Evolutionary conservation across 2,888 invertebrate genomes (phyloP).

Genomic region (Orgyia antiqua): DNA sequence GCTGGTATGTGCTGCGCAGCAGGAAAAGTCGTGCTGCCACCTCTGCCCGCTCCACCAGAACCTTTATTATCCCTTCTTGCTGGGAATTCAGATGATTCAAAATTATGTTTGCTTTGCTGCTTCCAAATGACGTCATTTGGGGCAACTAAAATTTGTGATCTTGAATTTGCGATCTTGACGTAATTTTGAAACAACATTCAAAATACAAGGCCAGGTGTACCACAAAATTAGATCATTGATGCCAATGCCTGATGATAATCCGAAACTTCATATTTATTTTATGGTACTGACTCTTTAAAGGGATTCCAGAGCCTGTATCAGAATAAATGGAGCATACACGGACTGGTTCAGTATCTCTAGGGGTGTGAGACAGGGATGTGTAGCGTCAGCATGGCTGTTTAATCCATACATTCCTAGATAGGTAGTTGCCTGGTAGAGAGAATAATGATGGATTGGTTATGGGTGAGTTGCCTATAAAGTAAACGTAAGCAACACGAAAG

Average conservation of each 20-base stretch:
- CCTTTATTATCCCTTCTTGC: conserved; percentile 2
- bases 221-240: conserved; percentile 4
- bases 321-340: too few relatives aligned
- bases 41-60: conserved; percentile 2
- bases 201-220: conserved; percentile 9
- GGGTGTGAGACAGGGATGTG: too few relatives aligned
- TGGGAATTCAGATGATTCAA: conserved; percentile 4
- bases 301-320: too few relatives aligned
- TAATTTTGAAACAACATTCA: conserved; percentile 5
- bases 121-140: conserved; percentile 11
- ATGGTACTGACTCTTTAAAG: too few relatives aligned
- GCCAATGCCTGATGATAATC: conserved; percentile 1
- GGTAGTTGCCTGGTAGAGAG: too few relatives aligned
- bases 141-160: conserved; percentile 5
- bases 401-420: too few relatives aligned
- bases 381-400: too few relatives aligned
- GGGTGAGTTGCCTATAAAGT: too few relatives aligned
- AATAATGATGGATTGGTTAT: too few relatives aligned
- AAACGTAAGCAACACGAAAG: too few relatives aligned
- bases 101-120: conserved; percentile 1
- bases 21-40: conserved; percentile 3
- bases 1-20: conserved; percentile 4
- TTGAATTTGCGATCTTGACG: neutral
- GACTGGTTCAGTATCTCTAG: too few relatives aligned
- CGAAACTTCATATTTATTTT: conserved; percentile 9